Base-by-base conservation (phyloP, 1,140 invertebrate species). In the Rhagoletis pomonella region DNA sequence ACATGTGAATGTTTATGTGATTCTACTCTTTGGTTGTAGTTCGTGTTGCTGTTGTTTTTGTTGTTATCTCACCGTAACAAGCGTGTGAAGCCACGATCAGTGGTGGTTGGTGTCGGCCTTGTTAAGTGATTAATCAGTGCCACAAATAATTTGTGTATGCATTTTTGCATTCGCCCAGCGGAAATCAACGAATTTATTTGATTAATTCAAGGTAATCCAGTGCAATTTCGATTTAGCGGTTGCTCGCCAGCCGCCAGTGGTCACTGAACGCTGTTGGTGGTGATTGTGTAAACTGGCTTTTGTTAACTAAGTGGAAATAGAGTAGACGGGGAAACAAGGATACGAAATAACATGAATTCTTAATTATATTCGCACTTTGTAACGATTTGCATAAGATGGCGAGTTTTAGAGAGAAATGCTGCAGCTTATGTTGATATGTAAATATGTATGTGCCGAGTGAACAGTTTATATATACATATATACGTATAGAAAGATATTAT, bases 91-190 rank as follows among this genome's bases (percentile, higher is more conserved):
- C 73, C 47, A 81, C 73, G 73, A 55, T 50, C 73, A 50, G n/a
- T 55, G 73, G 73, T 81, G 73, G 50, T 47, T 55, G 73, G 73
- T 81, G 73, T 81, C 73, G 73, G 73, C 47, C 73, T 81, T 81
- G 73, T 81, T 81, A 81, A 81, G 73, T 81, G 73, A 81, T 81
- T 81, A 81, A 81, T 81, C 73, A 81, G 73, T 81, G 73, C 73
- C 73, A 81, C 73, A 81, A 81, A 81, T 81, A 81, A 81, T 81
- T 81, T 81, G 73, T 81, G 47, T 81, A 55, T 81, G 73, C 73
- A 55, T 58, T 81, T 81, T 81, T 81, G 73, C 73, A 81, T 81
- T 58, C 47, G 47, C 73, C 47, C 73, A 81, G 47, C 73, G 73
- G 73, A 81, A 81, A 81, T 81, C 73, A 81, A 81, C 73, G 47